These are phyloP conservation scores for Calonectris borealis DNA, from an alignment of 2,113 vertebrate genomes.

Conservation along the genomic window DNA sequence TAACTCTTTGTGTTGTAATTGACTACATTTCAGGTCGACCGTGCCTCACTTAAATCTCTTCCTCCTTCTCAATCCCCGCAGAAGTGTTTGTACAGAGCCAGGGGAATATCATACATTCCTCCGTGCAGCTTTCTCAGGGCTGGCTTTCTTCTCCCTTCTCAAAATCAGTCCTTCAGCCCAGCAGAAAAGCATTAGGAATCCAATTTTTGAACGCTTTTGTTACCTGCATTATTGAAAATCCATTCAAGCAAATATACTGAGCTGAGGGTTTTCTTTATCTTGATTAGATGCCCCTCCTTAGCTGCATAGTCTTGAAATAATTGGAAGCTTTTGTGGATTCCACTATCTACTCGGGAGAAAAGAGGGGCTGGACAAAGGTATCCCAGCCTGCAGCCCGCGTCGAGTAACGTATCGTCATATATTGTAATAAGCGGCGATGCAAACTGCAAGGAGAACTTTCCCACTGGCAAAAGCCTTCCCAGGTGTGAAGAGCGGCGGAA, in stretches of 20 bases:
- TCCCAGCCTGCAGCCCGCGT: background rate
- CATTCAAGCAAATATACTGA: conserved; percentile 51
- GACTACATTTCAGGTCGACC: conserved; percentile 45
- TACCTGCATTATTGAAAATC: conserved; percentile 55
- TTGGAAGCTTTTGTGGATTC: conserved; percentile 52
- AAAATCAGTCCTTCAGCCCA: background rate
- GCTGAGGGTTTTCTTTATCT: conserved; percentile 43
- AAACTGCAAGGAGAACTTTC: background rate
- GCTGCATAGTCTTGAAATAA: conserved; percentile 52
- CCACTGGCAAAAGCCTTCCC: background rate
- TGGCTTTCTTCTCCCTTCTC: conserved; percentile 44
- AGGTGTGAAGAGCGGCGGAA: background rate
- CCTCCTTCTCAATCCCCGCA: background rate
- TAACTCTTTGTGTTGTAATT: conserved; percentile 55
- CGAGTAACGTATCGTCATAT: background rate
- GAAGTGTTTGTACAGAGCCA: background rate
- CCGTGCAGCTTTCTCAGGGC: background rate
- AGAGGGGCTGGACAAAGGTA: background rate
- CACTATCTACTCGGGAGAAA: background rate
- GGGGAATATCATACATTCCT: conserved; percentile 42
- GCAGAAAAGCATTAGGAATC: conserved; percentile 29
- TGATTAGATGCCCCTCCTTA: conserved; percentile 34
- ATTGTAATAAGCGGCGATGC: background rate
- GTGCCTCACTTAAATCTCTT: conserved; percentile 48
- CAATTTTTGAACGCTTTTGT: conserved; percentile 56